Conservation (phyloP, 2,113 vertebrate species). For the Chelonoidis abingdonii region DNA sequence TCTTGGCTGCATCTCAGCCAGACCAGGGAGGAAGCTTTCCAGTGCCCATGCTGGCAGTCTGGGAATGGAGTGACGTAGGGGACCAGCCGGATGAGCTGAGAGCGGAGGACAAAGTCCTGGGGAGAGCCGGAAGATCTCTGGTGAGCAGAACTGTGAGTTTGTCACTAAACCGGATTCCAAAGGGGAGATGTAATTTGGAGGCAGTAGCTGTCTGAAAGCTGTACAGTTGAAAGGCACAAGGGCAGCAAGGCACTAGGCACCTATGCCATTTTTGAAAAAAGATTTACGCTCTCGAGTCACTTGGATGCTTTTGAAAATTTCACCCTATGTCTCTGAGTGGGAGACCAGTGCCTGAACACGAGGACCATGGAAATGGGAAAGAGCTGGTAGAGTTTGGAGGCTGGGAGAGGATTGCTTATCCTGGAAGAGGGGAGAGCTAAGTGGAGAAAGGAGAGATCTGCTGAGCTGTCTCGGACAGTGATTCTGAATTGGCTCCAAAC, state of each 20-base stretch:
- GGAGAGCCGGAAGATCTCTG: background rate
- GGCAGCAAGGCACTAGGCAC: background rate
- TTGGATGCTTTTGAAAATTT: background rate
- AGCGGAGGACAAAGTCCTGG: too few relatives aligned
- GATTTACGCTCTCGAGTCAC: background rate
- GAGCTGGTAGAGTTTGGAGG: background rate
- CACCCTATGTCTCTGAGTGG: background rate
- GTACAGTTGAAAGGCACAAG: background rate
- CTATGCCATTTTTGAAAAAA: background rate
- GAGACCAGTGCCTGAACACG: background rate
- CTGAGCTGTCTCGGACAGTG: rapidly evolving
- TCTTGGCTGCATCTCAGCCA: background rate
- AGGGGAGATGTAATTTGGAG: too few relatives aligned
- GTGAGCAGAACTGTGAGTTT: background rate
- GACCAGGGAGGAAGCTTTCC: background rate
- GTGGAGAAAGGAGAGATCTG: too few relatives aligned
- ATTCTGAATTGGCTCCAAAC: background rate
- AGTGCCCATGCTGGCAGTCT: background rate
- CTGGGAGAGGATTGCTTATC: background rate
- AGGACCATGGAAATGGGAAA: background rate
- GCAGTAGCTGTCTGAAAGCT: background rate
- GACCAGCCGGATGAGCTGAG: too few relatives aligned
- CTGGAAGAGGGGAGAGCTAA: rapidly evolving
- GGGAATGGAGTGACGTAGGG: background rate
- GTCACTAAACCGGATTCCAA: background rate